A percentile compares a stretch with the other conserved stretches of the same genome.
Conservation (phyloP, 2,888 invertebrate species). For the Lochmaea capreae region DNA sequence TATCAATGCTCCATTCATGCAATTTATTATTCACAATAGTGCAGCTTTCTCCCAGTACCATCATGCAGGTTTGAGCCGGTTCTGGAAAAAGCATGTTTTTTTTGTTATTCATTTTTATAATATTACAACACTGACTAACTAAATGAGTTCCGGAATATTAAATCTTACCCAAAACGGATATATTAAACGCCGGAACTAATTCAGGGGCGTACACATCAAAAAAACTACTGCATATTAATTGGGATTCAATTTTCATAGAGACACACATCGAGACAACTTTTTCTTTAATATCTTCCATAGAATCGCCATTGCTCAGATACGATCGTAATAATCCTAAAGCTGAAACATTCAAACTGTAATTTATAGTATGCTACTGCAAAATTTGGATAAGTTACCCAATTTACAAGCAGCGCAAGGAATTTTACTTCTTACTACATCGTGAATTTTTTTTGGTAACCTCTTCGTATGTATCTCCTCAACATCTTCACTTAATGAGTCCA, state of each 20-base stretch:
- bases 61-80: slow-evolving; percentile 89
- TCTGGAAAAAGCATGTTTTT: slow-evolving; percentile 65
- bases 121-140: not conserved
- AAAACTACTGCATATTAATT: slow-evolving; percentile 87
- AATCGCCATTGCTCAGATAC: slow-evolving; percentile 80
- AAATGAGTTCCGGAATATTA: not conserved
- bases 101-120: not conserved
- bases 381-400: slow-evolving; percentile 46
- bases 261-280: slow-evolving; percentile 87
- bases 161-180: slow-evolving; percentile 45
- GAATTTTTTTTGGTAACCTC: slow-evolving; percentile 50
- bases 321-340: slow-evolving; percentile 82
- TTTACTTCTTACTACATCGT: slow-evolving; percentile 51
- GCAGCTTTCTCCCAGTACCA: slow-evolving; percentile 90
- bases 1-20: slow-evolving; percentile 88
- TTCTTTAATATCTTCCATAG: slow-evolving; percentile 81
- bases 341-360: slow-evolving; percentile 40
- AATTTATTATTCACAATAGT: slow-evolving; percentile 86
- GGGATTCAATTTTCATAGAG: slow-evolving; percentile 84
- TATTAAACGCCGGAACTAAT: slow-evolving; percentile 56
- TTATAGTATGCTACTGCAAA: not conserved
- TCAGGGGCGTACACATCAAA: slow-evolving; percentile 83
- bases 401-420: slow-evolving; percentile 55
- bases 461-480: slow-evolving; percentile 23
- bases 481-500: slow-evolving; percentile 38